phyloP scores from a whole-genome alignment of 2,797 vertebrate species.

The Vireo griseus region DNA sequence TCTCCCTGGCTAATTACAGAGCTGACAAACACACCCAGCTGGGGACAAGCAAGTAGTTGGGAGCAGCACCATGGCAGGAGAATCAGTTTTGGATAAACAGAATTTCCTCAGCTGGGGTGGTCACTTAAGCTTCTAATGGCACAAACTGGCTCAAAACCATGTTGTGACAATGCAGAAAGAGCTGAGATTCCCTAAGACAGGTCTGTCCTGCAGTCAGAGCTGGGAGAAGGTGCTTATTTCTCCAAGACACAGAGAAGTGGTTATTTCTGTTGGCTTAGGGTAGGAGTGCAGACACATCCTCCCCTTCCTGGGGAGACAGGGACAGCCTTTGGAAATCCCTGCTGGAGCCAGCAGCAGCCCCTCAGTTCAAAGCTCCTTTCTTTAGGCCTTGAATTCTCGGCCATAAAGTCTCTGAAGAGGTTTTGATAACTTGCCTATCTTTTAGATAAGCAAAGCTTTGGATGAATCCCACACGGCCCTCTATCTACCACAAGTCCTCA shows the following conservation, averaged over 20 bases:
- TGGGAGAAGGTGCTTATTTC: not conserved
- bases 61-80: not conserved
- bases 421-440: conserved; percentile 62
- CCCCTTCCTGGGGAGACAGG: not conserved
- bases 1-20: not conserved
- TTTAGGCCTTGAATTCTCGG: conserved; percentile 45
- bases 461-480: conserved; percentile 39
- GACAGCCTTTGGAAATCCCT: conserved; percentile 30
- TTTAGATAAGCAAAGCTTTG: conserved; percentile 59
- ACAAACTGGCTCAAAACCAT: not conserved
- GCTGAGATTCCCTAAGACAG: not conserved
- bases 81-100: not conserved
- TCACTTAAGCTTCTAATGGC: not conserved
- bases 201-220: not conserved
- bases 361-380: conserved; percentile 55
- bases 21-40: conserved; percentile 7
- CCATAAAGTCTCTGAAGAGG: conserved; percentile 53
- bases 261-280: not conserved
- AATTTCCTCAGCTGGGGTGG: not conserved
- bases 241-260: not conserved
- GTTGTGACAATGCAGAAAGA: not conserved
- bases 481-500: conserved; percentile 56
- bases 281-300: not conserved
- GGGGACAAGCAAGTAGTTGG: not conserved
- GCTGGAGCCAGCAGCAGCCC: conserved; percentile 41